Conservation (phyloP, 2,797 vertebrate genomes). For the Cryptoblepharus egeriae region DNA sequence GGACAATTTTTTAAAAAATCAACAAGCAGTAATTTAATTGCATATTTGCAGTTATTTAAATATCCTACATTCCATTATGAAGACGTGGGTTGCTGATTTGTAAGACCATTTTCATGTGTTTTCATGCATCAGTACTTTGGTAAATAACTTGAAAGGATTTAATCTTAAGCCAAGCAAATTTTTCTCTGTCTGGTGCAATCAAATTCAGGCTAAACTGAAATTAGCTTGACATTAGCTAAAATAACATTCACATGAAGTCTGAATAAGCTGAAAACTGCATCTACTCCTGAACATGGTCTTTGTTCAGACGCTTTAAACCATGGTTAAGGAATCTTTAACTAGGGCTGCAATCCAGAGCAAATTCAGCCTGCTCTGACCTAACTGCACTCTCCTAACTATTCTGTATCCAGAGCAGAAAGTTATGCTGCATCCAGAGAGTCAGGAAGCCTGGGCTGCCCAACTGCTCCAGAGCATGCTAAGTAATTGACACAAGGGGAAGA, state of each 20-base stretch:
- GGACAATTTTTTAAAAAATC: neutral
- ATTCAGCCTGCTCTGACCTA: no score
- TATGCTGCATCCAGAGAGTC: no score
- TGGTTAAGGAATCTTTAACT: neutral
- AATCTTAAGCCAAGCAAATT: neutral
- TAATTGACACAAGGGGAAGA: no score
- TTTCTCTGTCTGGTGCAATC: slow-evolving; percentile 10
- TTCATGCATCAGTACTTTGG: neutral
- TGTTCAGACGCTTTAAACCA: neutral
- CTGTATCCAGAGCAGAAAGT: no score
- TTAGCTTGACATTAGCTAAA: neutral
- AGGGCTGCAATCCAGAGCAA: no score
- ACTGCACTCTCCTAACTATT: no score
- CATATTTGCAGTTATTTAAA: neutral
- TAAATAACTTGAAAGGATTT: neutral
- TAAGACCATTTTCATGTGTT: neutral
- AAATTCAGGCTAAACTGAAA: neutral
- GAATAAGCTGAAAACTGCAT: neutral
- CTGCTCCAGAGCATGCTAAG: no score
- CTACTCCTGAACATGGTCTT: neutral
- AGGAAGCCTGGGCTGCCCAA: no score
- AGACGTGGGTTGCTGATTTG: neutral
- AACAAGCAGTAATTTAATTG: neutral
- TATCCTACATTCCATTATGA: neutral
- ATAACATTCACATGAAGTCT: neutral